Percentiles rank a stretch among this genome's conserved stretches.
These are phyloP conservation scores for Cheilosia variabilis DNA, from an alignment of 2,888 invertebrate genomes.

Conservation along the genomic window DNA sequence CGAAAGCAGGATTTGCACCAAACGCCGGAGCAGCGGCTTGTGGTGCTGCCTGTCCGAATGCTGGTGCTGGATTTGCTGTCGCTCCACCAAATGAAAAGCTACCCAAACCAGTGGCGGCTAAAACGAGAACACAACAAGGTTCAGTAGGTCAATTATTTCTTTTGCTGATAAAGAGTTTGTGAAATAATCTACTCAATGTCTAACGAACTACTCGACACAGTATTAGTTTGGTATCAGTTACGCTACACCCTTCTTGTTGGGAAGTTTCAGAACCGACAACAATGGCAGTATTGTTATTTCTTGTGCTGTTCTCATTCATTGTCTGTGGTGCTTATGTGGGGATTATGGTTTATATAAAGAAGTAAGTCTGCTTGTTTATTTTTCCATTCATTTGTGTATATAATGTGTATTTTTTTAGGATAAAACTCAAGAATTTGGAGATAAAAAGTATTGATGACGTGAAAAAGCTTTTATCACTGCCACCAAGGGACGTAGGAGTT, in stretches of 20 bases:
- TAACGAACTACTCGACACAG: neutral
- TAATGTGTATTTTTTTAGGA: constrained; percentile 66
- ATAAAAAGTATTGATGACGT: constrained; percentile 76
- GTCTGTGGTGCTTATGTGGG: constrained; percentile 72
- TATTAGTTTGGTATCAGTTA: constrained; percentile 32
- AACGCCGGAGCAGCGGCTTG: constrained; percentile 79
- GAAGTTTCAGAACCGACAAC: constrained; percentile 9
- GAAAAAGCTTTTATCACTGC: constrained; percentile 75
- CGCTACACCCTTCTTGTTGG: constrained; percentile 13
- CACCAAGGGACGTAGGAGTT: constrained; percentile 52
- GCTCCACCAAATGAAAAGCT: constrained; percentile 80
- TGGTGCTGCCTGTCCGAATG: constrained; percentile 78
- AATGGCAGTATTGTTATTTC: constrained; percentile 46
- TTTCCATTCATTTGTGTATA: neutral
- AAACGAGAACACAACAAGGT: constrained; percentile 38
- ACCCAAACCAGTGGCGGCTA: constrained; percentile 84
- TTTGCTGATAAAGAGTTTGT: constrained; percentile 42
- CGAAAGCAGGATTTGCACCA: constrained; percentile 75
- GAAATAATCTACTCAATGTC: constrained; percentile 12
- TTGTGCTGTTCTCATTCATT: constrained; percentile 67
- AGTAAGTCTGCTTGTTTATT: constrained; percentile 69
- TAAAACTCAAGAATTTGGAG: constrained; percentile 76
- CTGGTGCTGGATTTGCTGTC: constrained; percentile 76
- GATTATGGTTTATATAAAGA: constrained; percentile 77
- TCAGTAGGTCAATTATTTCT: constrained; percentile 46